Evolutionary conservation across 2,888 invertebrate species (phyloP), one percentile per base, ranked within the genome.

Genomic region (Microplitis deprimator): DNA sequence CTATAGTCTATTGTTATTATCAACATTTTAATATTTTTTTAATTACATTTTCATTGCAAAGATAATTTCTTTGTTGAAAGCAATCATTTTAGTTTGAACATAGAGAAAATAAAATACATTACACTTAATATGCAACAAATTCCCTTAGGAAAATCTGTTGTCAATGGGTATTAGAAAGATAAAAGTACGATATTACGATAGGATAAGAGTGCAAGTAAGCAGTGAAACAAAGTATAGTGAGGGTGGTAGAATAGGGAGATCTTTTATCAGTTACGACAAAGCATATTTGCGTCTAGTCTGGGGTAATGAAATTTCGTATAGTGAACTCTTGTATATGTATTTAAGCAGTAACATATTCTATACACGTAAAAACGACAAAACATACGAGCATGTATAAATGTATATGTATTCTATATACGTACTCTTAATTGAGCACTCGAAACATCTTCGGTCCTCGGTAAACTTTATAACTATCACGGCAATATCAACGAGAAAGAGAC

Each of bases 291-390:
- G 17, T 38, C 16, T 17, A 50, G 40, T 59, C 7, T 41, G 38
- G 65, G 68, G 41, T 72, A 76, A 76, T 76, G 70, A 76, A 76
- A 76, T 76, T 76, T 76, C 40, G 17, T 65, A 20, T 62, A 29
- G 20, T 61, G 16, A 70, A 38, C 41, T 50, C 59, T 65, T 68
- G 13, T 16, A 6, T 20, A 8, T 68, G 50, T 41, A 50, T 50
- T 50, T 13, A 50, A 50, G 13, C 50, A 50, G 50, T 13, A 50
- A 16, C 20, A 64, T 64, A 20, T 20, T 64, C 17, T 16, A 64
- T 17, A 20, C 16, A 17, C 29, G 20, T 10, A 64, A 16, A 20
- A 64, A 64, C 29, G 16, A 16, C 17, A 10, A 17, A 64, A 64
- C 16, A 64, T 20, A 64, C 29, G 64, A 50, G 50, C 10, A 50